Conservation (phyloP, 2,113 vertebrate genomes). For the Bombycilla garrulus region DNA sequence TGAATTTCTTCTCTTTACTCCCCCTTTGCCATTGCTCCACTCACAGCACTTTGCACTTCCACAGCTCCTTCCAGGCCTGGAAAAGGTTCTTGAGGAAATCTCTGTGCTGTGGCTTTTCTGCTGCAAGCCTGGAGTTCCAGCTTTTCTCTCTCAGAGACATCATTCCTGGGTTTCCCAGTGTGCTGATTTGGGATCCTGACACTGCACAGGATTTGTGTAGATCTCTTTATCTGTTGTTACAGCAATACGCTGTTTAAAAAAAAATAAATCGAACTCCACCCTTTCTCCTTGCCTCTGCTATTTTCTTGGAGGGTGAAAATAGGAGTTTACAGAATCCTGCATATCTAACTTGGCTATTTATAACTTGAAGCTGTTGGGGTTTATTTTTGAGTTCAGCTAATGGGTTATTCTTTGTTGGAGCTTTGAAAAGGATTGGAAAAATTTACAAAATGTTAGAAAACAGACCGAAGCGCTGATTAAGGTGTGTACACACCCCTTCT, state of each 20-base stretch:
- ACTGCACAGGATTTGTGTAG: not conserved
- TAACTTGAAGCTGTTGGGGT: not conserved
- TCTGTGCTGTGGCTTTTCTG: not conserved
- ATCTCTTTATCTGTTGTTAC: not conserved
- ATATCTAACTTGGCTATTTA: not conserved
- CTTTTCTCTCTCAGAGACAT: not conserved
- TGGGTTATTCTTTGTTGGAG: not conserved
- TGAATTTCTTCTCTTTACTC: not conserved
- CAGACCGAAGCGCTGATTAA: not conserved
- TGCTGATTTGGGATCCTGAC: not conserved
- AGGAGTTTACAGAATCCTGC: not conserved
- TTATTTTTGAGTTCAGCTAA: conserved; percentile 33
- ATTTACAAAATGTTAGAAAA: not conserved
- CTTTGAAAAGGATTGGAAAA: not conserved
- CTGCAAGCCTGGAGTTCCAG: not conserved
- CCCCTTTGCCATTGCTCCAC: not conserved
- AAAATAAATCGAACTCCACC: not conserved
- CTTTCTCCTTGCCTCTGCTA: not conserved
- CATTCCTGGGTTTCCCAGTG: not conserved
- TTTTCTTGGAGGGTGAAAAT: not conserved
- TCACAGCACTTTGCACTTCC: not conserved
- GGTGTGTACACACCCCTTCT: not conserved
- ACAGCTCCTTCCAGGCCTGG: not conserved
- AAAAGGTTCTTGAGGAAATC: not conserved
- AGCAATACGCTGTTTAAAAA: not conserved